Evolutionary conservation across 1,140 invertebrate species (phyloP), one percentile per base, ranked within the genome.

Genomic region (Frieseomelitta varia): DNA sequence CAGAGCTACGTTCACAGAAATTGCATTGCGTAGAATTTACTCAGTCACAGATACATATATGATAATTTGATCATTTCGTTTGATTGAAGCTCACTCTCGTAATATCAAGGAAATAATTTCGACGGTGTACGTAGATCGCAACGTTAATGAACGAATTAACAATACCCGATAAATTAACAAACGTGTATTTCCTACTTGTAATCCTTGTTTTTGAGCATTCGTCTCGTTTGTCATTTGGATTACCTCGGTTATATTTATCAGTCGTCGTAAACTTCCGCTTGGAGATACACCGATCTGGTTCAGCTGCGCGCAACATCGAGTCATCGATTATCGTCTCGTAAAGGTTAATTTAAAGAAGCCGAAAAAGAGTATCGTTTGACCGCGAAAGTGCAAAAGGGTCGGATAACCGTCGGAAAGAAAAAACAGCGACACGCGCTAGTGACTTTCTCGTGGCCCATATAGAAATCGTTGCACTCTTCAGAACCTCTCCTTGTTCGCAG

Each of bases 371-470:
- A 75, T 63, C 51, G 56, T 55, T 71, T 80, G 75, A 39, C 63
- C 67, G 87, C 58, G 78, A 85, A 85, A 87, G 68, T 85, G 84
- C 69, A 87, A 85, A 86, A 71, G 75, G 87, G 76, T 82, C 85
- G 82, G 88, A 85, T 80, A 79, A 71, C 73, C 84, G 80, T 74
- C 39, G 8, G 82, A 81, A 81, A 85, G 85, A 92, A 91, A 91
- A 91, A 90, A 67, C n/a, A n/a, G 63, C 77, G 63, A 79, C 77
- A 89, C 88, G 88, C 87, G 86, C 87, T 85, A 87, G 87, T 85
- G 90, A 92, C 92, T 93, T 93, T 93, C 92, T 92, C 92, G 90
- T 93, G 92, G 91, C 92, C 92, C 90, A 93, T 92, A 93, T 93
- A 91, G 88, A 87, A 90, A 86, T 86, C 76, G 79, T 74, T 83